Base-by-base conservation (phyloP, 2,888 invertebrate species). In the Chloroclystis v-ata region DNA sequence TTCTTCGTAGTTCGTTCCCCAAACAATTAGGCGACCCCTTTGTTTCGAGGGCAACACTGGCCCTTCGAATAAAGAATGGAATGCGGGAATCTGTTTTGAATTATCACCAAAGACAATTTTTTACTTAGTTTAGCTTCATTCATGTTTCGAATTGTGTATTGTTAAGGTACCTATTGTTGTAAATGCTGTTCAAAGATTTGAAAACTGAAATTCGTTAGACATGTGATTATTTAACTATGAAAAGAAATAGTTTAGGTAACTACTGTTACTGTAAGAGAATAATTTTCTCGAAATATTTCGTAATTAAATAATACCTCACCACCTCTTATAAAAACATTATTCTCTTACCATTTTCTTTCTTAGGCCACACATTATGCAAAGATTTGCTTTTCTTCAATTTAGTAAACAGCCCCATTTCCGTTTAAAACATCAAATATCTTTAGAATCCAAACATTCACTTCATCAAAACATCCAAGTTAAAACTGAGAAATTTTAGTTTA, bases 21-120 rank as follows among this genome's bases (percentile, higher is more conserved):
- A 78, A 80, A 78, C 75, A 77, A 80, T 80, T 78, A 77, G 61
- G 65, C 63, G 59, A 50, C 57, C 67, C 69, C 53, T 77, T 81
- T 77, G 75, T 81, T 81, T 79, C 77, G 76, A 65, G 26, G 56
- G 58, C 51, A 57, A 51, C 67, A 65, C 65, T 66, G 67, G 64
- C 57, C 68, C 38, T 49, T 49, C 47, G 45, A 61, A 54, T 41
- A 37, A 35, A 26, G 47, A 41, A 49, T 43, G 38, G 32, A 26
- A 39, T 9, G 11, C 9, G 13, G 13, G 11, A 20, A 35, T 35
- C 35, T 35, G 35, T 35, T 35, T 35, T 24, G 20, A 35, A 20
- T 35, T 20, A 24, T 16, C 20, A 14, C 6, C 7, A 7, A 8
- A 26, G 26, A 26, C 26, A 26, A 6, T 8, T 8, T 26, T 6